Conservation (phyloP, 2,797 vertebrate species). For the Simalia tracyae region DNA sequence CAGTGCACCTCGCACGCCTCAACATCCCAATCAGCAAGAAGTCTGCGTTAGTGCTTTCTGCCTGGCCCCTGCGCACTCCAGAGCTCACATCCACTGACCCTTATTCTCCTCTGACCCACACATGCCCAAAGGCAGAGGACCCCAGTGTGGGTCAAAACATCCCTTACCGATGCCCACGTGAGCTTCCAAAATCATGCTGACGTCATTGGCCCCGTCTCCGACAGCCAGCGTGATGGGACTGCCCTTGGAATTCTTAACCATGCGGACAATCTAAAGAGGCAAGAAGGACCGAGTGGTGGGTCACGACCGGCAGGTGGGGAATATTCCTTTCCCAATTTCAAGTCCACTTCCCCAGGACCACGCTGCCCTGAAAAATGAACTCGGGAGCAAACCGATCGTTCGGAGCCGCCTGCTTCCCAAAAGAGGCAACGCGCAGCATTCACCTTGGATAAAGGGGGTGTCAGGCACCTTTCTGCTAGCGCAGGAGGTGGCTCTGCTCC, state of each 20-base stretch:
- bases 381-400: background rate
- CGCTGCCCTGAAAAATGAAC: background rate
- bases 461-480: too few species aligned
- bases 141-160: background rate
- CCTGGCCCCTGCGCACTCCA: background rate
- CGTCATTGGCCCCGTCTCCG: constrained; percentile 96
- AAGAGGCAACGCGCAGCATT: background rate
- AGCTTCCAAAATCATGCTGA: constrained; percentile 98
- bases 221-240: constrained; percentile 91
- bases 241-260: constrained; percentile 97
- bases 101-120: background rate
- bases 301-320: background rate
- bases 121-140: constrained; percentile 35
- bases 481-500: background rate
- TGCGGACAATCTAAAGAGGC: constrained; percentile 87
- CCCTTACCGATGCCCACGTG: constrained; percentile 96
- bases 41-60: background rate
- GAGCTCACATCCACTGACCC: background rate
- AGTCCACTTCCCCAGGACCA: background rate
- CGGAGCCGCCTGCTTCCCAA: background rate
- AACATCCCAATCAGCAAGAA: background rate
- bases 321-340: background rate
- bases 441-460: too few species aligned
- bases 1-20: background rate
- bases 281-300: background rate